Evolutionary conservation across 30 jellyfish, hydroid and myxozoan species (phyloP).

Genomic region (Aurelia sp.): DNA sequence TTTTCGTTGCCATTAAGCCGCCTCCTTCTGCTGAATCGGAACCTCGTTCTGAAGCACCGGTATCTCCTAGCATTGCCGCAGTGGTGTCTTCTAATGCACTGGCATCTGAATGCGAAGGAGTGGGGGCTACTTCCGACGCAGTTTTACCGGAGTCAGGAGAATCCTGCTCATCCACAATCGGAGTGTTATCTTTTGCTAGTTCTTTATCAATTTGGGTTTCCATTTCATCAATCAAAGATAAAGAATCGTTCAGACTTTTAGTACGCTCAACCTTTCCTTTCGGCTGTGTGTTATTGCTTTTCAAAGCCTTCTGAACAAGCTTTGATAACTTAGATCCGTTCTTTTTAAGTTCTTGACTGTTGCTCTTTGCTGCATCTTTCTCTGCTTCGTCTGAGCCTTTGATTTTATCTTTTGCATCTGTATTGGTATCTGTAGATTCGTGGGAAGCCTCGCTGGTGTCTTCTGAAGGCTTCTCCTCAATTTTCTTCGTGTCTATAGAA

Average conservation of each 20-base stretch:
- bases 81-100: neutral
- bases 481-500: neutral
- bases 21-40: neutral
- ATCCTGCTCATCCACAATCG: slow-evolving; percentile 30
- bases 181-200: slow-evolving; percentile 28
- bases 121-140: neutral
- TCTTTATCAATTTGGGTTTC: slow-evolving; percentile 67
- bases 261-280: slow-evolving; percentile 9
- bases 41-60: neutral
- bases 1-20: neutral
- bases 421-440: neutral
- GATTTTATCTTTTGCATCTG: neutral
- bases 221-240: slow-evolving; percentile 64
- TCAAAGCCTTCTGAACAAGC: slow-evolving; percentile 23
- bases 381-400: neutral
- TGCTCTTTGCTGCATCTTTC: neutral
- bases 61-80: neutral
- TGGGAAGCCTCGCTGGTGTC: neutral
- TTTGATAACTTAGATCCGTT: slow-evolving; percentile 39
- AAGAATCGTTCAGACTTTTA: slow-evolving; percentile 51
- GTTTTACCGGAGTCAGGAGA: neutral
- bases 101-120: neutral
- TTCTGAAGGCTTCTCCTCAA: neutral
- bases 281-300: neutral
- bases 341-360: slow-evolving; percentile 5